phyloP scores from a whole-genome alignment of 2,888 invertebrate species.

The Plusia festucae region DNA sequence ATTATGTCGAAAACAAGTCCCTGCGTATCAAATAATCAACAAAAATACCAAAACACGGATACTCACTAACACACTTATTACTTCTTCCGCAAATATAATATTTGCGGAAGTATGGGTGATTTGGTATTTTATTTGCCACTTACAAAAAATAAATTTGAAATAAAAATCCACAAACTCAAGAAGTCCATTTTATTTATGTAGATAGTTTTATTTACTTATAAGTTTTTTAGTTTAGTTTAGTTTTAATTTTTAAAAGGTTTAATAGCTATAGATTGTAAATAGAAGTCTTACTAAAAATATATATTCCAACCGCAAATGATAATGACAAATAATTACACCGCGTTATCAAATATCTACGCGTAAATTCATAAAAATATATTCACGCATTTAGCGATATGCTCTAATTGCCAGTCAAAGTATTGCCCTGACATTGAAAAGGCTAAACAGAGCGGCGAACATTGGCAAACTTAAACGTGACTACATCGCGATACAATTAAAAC shows the following conservation, averaged over 20 bases:
- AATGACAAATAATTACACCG: not conserved
- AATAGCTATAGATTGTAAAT: too few species aligned
- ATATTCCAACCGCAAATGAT: not conserved
- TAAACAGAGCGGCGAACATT: conserved; percentile 56
- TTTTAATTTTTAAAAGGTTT: too few species aligned
- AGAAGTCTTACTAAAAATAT: too few species aligned
- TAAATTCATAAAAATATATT: conserved; percentile 39
- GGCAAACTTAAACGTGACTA: conserved; percentile 59
- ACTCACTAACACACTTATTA: not conserved
- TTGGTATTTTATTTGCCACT: too few species aligned
- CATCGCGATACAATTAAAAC: conserved; percentile 65
- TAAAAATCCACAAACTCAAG: too few species aligned
- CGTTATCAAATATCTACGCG: conserved; percentile 19
- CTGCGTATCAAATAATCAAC: not conserved
- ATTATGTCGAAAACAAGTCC: not conserved
- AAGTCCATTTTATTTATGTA: too few species aligned
- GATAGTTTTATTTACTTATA: too few species aligned
- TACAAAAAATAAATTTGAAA: not conserved
- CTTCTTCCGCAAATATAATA: too few species aligned
- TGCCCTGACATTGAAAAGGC: conserved; percentile 58
- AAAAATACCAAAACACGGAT: conserved; percentile 8
- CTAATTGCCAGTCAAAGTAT: conserved; percentile 46
- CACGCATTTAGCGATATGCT: conserved; percentile 51
- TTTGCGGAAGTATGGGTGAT: too few species aligned
- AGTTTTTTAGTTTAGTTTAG: too few species aligned